Base-by-base conservation (phyloP, 2,113 vertebrate genomes). In the Todiramphus saurophagus region DNA sequence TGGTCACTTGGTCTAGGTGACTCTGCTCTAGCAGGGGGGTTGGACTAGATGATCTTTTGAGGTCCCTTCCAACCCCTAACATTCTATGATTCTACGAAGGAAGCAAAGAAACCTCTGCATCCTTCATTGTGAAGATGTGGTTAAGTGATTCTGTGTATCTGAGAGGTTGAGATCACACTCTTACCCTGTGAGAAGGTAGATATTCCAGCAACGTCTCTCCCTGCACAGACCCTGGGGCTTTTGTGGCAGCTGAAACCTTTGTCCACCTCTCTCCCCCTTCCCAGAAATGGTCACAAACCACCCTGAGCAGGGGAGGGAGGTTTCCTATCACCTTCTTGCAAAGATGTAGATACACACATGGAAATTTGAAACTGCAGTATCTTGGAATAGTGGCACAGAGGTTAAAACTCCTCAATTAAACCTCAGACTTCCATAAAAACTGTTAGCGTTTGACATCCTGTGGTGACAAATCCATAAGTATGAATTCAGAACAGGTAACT, bases 261-360 rank as follows among this genome's bases (percentile, higher is more conserved):
- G 10, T 51, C 30, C n/a, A 39, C 30, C 17, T 1, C 0, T 66
- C 10, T 30, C 33, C 0, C 0, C 30, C 51, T 91, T 48, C 37
- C 19, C 24, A 70, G 27, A 67, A 84, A 25, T 25, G 16, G 9
- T 48, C 33, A 66, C 27, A 73, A 86, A 30, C 17, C 16, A 39
- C 7, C 2, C 13, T 13, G 33, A 59, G 15, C 8, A 41, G 10
- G 3, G 7, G 19, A 81, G 11, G 8, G 6, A 63, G 1, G 6
- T 75, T 89, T 81, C 21, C 11, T 33, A 25, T n/a, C 25, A n/a
- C 28, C 33, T 23, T 78, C 15, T 14, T 43, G 37, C 16, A 75
- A 72, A 87, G 46, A 30, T 21, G 7, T 12, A 43, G 48, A 53
- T 56, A 37, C 4, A 48, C 4, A 16, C 13, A 33, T 19, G 31